Percentiles rank a stretch among this genome's conserved stretches.
Conservation (phyloP, 2,797 vertebrate genomes). For the Hydrolagus colliei region DNA sequence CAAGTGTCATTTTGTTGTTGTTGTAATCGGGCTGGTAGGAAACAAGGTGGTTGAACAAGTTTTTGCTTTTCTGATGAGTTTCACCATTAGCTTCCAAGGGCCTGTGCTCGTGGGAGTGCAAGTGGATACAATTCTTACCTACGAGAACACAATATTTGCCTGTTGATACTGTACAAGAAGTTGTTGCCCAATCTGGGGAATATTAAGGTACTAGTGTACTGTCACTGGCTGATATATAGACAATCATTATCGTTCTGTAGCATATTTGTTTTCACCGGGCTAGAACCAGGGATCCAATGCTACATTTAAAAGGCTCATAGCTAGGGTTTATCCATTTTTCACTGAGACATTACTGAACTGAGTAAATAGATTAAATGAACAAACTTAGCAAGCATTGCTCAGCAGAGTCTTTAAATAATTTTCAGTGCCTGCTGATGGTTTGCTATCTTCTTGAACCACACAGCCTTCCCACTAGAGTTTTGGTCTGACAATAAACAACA, state of each 20-base stretch:
- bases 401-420: constrained; percentile 66
- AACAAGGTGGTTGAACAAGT: too few relatives aligned
- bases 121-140: too few relatives aligned
- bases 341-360: neutral
- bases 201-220: too few relatives aligned
- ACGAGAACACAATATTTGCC: too few relatives aligned
- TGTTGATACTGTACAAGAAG: too few relatives aligned
- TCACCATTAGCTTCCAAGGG: too few relatives aligned
- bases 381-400: constrained; percentile 38
- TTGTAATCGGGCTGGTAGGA: too few relatives aligned
- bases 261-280: neutral
- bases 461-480: constrained; percentile 81
- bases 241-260: neutral
- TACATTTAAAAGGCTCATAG: neutral
- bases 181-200: too few relatives aligned
- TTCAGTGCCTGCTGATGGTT: constrained; percentile 76
- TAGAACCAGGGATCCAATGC: neutral
- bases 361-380: constrained; percentile 4
- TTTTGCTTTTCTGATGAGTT: too few relatives aligned
- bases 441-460: constrained; percentile 67
- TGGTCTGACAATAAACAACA: constrained; percentile 97
- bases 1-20: too few relatives aligned
- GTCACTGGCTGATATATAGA: neutral
- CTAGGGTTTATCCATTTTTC: neutral
- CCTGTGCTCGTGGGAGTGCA: too few relatives aligned